phyloP scores from a whole-genome alignment of 2,797 vertebrate genomes.

The Pangasius macronema region DNA sequence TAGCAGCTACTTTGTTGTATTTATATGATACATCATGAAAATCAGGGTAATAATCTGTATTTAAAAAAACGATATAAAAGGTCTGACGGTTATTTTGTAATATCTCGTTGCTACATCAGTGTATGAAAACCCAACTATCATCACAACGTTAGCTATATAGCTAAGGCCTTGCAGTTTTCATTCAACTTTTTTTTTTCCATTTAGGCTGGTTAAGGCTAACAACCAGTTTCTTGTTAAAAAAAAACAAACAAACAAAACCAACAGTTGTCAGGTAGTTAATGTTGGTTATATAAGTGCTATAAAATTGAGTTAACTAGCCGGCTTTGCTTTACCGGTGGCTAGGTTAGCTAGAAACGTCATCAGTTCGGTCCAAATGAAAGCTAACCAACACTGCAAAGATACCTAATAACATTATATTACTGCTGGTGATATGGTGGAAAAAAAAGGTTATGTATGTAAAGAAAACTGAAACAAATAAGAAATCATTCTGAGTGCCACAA shows the following conservation, averaged over 20 bases:
- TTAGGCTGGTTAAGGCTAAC: not conserved
- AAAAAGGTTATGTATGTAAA: not conserved
- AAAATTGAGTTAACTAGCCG: not conserved
- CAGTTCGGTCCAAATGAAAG: not conserved
- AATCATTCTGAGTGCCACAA: not conserved
- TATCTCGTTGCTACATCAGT: not conserved
- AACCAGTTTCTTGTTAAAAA: not conserved
- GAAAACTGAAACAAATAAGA: not conserved
- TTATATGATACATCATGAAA: not conserved
- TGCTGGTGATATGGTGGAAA: not conserved
- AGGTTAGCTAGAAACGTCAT: slow-evolving; percentile 9
- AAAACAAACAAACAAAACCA: not conserved
- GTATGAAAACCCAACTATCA: not conserved
- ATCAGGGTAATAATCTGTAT: not conserved
- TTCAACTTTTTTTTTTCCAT: not conserved
- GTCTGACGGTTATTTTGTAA: not conserved
- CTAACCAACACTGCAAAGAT: not conserved
- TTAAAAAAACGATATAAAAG: not conserved
- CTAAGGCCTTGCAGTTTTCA: not conserved
- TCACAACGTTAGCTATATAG: not conserved
- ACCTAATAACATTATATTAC: not conserved
- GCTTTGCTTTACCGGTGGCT: slow-evolving; percentile 3
- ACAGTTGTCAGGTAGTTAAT: not conserved
- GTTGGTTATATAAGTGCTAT: not conserved
- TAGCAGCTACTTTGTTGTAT: not conserved